phyloP scores from a whole-genome alignment of 2,113 vertebrate genomes.

The Eublepharis macularius region DNA sequence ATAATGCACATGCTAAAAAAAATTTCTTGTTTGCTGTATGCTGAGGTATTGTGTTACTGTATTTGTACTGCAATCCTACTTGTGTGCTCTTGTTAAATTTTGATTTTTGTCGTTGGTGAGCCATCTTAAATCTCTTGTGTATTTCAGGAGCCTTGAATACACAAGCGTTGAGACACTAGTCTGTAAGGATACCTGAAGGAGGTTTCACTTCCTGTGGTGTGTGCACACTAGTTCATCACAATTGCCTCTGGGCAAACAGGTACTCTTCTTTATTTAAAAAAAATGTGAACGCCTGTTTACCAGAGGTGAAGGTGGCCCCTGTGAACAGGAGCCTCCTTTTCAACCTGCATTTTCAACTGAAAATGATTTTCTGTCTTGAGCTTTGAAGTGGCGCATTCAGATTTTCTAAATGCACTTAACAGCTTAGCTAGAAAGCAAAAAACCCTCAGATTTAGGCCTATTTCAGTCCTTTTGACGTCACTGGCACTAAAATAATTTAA shows the following conservation, averaged over 20 bases:
- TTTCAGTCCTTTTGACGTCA: background rate
- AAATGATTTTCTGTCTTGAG: background rate
- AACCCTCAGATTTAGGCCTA: background rate
- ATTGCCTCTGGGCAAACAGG: background rate
- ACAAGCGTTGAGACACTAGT: background rate
- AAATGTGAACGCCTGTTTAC: background rate
- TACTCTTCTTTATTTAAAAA: background rate
- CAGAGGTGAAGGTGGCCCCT: background rate
- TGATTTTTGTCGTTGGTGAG: background rate
- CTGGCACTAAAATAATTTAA: constrained; percentile 25
- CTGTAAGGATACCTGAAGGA: background rate
- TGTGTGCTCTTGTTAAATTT: constrained; percentile 31
- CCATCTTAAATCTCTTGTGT: background rate
- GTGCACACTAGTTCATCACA: background rate
- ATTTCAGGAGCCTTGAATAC: background rate
- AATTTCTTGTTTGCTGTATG: background rate
- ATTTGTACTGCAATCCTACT: constrained; percentile 45
- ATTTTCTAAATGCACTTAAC: constrained; percentile 15
- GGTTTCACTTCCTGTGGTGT: background rate
- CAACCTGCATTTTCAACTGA: background rate
- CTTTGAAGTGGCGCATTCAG: background rate
- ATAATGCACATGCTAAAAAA: background rate
- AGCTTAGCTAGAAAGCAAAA: constrained; percentile 22
- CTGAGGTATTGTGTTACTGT: background rate
- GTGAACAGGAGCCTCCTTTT: background rate